A percentile compares a stretch with the other conserved stretches of the same genome.
These are phyloP conservation scores for Poecile atricapillus DNA, from an alignment of 2,113 vertebrate species.

Conservation along the genomic window DNA sequence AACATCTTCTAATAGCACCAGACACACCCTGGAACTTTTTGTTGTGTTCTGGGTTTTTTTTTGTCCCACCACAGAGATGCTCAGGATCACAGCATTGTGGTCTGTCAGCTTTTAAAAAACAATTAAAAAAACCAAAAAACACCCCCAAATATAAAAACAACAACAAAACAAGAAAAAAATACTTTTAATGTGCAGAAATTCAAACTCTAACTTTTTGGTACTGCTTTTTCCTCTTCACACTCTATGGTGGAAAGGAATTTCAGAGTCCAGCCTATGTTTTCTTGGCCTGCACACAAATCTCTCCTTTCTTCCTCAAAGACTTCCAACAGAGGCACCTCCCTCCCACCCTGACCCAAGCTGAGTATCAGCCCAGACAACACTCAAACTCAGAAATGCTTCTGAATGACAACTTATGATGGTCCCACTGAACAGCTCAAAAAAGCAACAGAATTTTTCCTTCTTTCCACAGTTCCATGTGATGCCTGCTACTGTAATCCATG, in stretches of 20 bases:
- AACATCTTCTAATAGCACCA: neutral
- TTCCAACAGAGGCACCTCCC: neutral
- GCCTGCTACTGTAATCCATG: neutral
- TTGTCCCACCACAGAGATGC: neutral
- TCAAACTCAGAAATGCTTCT: neutral
- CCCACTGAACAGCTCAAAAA: conserved; percentile 14
- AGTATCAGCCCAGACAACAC: neutral
- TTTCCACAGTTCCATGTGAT: neutral
- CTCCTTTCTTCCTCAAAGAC: neutral
- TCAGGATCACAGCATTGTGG: neutral
- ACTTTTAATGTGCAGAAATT: neutral
- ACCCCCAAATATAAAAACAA: neutral
- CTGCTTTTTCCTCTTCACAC: neutral
- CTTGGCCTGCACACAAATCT: neutral
- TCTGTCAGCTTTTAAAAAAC: neutral
- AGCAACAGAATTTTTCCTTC: neutral
- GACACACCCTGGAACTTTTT: neutral
- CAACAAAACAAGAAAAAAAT: neutral
- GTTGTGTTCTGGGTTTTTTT: neutral
- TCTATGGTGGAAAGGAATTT: neutral
- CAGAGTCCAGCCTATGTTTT: neutral
- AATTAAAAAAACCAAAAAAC: neutral
- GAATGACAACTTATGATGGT: neutral
- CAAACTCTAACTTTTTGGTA: neutral
- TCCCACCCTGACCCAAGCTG: neutral